Evolutionary conservation across 2,113 vertebrate genomes (phyloP).

Genomic region (Halcyon senegalensis): DNA sequence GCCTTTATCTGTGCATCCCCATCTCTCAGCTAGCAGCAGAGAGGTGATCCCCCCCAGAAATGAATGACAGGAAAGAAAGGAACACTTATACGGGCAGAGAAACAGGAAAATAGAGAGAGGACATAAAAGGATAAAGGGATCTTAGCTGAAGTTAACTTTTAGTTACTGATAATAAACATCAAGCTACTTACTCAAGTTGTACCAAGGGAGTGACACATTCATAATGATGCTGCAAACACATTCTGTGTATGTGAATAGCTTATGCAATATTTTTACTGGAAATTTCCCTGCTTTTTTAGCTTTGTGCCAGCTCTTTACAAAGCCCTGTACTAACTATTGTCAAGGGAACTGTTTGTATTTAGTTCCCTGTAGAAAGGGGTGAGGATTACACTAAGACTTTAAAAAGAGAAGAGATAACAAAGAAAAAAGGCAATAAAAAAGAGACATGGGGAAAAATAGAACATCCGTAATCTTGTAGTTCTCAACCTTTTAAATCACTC

Average conservation of each 20-base stretch:
- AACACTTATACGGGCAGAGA: neutral
- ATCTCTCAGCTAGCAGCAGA: neutral
- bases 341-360: conserved; percentile 40
- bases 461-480: neutral
- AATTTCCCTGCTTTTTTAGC: neutral
- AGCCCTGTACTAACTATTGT: neutral
- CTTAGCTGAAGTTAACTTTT: neutral
- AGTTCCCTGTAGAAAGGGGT: neutral
- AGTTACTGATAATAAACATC: neutral
- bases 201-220: neutral
- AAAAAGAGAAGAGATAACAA: conserved; percentile 19
- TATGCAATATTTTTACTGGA: conserved; percentile 1
- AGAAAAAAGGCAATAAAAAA: conserved; percentile 2
- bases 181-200: neutral
- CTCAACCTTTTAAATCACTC: conserved; percentile 29
- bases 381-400: conserved; percentile 55
- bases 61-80: neutral
- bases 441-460: conserved; percentile 7
- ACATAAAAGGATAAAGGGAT: neutral
- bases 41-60: neutral
- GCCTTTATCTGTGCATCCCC: neutral
- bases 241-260: neutral
- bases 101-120: neutral
- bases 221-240: neutral
- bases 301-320: conserved; percentile 3